These are phyloP conservation scores for Spodoptera exigua DNA, from an alignment of 2,888 invertebrate genomes.

Conservation along the genomic window DNA sequence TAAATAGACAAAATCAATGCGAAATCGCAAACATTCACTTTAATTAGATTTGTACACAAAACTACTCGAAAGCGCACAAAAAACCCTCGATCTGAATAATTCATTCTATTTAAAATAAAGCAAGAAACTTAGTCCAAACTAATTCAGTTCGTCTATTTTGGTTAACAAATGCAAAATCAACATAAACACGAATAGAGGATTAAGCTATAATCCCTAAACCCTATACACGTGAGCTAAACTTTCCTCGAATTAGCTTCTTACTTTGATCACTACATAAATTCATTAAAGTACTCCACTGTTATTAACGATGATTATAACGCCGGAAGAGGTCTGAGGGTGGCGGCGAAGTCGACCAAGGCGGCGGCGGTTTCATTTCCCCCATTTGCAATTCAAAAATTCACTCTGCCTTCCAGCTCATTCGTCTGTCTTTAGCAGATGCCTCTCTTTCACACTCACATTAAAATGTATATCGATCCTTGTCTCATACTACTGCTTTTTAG, in stretches of 20 bases:
- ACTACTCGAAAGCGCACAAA: slow-evolving; percentile 28
- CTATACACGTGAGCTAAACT: slow-evolving; percentile 39
- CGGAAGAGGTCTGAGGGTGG: slow-evolving; percentile 77
- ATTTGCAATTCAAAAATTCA: slow-evolving; percentile 88
- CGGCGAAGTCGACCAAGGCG: slow-evolving; percentile 69
- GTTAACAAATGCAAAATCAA: slow-evolving; percentile 62
- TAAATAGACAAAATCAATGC: slow-evolving; percentile 29
- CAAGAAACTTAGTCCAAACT: slow-evolving; percentile 48
- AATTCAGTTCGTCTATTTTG: slow-evolving; percentile 58
- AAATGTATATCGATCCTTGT: slow-evolving; percentile 64
- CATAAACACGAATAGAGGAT: slow-evolving; percentile 57
- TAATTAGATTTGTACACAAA: slow-evolving; percentile 34
- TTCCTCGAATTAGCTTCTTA: slow-evolving; percentile 67
- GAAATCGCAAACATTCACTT: slow-evolving; percentile 28
- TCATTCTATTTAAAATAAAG: slow-evolving; percentile 31
- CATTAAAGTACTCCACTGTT: slow-evolving; percentile 83
- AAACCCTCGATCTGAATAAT: slow-evolving; percentile 43
- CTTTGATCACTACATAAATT: slow-evolving; percentile 84
- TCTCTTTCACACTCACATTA: slow-evolving; percentile 63
- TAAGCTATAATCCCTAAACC: slow-evolving; percentile 34
- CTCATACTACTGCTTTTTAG: slow-evolving; percentile 69
- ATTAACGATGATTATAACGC: slow-evolving; percentile 85
- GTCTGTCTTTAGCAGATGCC: slow-evolving; percentile 62
- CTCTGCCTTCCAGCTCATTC: slow-evolving; percentile 72
- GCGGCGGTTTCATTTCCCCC: slow-evolving; percentile 83